These are phyloP conservation scores for Smithornis capensis DNA, from an alignment of 2,113 vertebrate genomes.

Conservation along the genomic window DNA sequence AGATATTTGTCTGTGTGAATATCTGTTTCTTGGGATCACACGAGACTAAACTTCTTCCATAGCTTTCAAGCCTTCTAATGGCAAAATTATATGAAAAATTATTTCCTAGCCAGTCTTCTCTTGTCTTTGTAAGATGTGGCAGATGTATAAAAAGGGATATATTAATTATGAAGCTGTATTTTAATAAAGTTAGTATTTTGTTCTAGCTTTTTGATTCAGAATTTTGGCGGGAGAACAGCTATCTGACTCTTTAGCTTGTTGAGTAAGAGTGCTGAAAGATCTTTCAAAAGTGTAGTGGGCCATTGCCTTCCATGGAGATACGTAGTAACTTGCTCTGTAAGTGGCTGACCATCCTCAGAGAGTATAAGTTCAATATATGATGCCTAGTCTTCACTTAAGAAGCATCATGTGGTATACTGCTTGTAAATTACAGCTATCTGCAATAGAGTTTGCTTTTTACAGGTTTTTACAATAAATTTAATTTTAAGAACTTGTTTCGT, in stretches of 20 bases:
- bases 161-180: not conserved
- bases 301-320: not conserved
- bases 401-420: not conserved
- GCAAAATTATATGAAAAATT: not conserved
- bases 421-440: not conserved
- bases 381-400: not conserved
- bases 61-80: not conserved
- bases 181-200: not conserved
- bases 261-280: not conserved
- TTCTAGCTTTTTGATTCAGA: not conserved
- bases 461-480: not conserved
- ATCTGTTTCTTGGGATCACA: not conserved
- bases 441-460: not conserved
- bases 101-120: not conserved
- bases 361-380: not conserved
- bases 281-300: not conserved
- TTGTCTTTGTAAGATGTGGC: not conserved
- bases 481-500: not conserved
- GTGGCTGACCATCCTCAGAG: rapidly evolving
- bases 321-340: not conserved
- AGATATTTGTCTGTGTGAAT: not conserved
- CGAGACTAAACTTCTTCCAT: not conserved
- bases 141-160: not conserved
- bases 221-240: not conserved
- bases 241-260: not conserved